Evolutionary conservation across 2,888 invertebrate species (phyloP).

Genomic region (Drosophila kuntzei): DNA sequence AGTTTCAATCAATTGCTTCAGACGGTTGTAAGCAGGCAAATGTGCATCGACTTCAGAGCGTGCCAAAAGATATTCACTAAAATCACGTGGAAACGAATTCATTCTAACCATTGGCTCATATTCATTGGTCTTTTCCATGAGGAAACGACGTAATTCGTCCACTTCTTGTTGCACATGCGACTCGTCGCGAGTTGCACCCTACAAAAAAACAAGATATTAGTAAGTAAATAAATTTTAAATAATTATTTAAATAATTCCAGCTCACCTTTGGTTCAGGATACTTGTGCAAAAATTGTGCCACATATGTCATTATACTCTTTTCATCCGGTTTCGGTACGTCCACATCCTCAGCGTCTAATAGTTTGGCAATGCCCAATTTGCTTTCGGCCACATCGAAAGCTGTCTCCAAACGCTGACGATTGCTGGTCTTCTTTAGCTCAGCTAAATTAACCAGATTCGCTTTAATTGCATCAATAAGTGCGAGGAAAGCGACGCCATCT

Average conservation of each 20-base stretch:
- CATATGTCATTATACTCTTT: conserved; percentile 99
- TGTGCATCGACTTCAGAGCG: conserved; percentile 92
- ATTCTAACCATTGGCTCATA: conserved; percentile 92
- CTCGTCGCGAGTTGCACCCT: conserved; percentile 91
- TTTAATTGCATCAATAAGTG: conserved; percentile 97
- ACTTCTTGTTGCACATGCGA: conserved; percentile 93
- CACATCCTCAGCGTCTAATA: conserved; percentile 97
- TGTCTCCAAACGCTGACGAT: conserved; percentile 93
- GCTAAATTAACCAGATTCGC: conserved; percentile 96
- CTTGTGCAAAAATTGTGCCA: conserved; percentile 98
- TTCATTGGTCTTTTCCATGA: conserved; percentile 91
- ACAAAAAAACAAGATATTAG: neutral
- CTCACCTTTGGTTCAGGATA: conserved; percentile 93
- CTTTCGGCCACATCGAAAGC: conserved; percentile 97
- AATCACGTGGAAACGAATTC: conserved; percentile 91
- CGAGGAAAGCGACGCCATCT: conserved; percentile 97
- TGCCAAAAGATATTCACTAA: conserved; percentile 92
- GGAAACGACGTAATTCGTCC: conserved; percentile 92
- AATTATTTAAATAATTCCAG: neutral
- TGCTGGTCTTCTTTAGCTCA: conserved; percentile 91
- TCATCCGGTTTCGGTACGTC: conserved; percentile 98
- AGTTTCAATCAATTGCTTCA: conserved; percentile 92
- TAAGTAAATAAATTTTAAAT: neutral
- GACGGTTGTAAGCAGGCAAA: conserved; percentile 90
- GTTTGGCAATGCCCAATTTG: conserved; percentile 95